A percentile compares a stretch with the other conserved stretches of the same genome.
Conservation (phyloP, 1,140 invertebrate genomes). For the Pseudobourletiella spinata region DNA sequence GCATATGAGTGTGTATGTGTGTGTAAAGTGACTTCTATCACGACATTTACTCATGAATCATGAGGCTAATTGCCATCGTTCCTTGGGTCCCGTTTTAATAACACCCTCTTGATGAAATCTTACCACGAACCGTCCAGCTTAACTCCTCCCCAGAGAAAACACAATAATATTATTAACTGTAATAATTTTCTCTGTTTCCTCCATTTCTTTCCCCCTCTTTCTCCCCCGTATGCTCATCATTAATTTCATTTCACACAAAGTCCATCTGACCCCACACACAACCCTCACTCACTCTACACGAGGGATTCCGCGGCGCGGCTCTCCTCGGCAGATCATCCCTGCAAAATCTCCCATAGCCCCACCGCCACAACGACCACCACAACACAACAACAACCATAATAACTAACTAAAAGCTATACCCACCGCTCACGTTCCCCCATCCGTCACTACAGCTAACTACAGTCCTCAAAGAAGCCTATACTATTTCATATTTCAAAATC, state of each 20-base stretch:
- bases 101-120: conserved; percentile 16
- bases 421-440: too few species aligned
- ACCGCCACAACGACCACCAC: too few species aligned
- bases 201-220: conserved; percentile 3
- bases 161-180: conserved; percentile 7
- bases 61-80: conserved; percentile 18
- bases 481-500: too few species aligned
- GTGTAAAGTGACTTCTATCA: conserved; percentile 10
- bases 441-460: too few species aligned
- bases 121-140: background rate
- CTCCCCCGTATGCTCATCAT: background rate
- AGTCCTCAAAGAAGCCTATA: too few species aligned
- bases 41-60: conserved; percentile 17
- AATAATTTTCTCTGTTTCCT: conserved; percentile 3
- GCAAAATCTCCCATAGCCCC: too few species aligned
- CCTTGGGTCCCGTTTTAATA: conserved; percentile 5
- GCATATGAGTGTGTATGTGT: background rate
- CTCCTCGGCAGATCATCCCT: too few species aligned
- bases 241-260: background rate
- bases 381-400: too few species aligned
- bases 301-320: too few species aligned
- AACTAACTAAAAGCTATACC: too few species aligned
- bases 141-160: background rate
- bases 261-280: background rate
- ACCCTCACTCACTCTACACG: background rate